phyloP scores from a whole-genome alignment of 1,140 invertebrate species.

The Dendrolimus punctatus region DNA sequence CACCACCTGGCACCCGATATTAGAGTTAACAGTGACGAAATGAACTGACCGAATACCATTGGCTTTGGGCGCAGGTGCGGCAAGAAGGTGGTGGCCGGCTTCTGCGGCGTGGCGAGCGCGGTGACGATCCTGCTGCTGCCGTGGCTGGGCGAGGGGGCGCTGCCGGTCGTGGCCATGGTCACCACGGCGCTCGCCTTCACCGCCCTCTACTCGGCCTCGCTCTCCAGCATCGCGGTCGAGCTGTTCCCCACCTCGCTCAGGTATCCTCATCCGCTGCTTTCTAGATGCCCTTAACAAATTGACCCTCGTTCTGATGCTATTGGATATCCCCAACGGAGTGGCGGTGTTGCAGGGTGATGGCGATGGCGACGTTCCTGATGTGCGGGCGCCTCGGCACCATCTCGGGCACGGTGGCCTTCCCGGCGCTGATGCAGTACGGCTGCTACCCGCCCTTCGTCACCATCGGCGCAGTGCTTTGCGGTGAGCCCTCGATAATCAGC shows the following conservation, averaged over 20 bases:
- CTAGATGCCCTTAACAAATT: too few species aligned
- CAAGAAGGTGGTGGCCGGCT: conserved; percentile 59
- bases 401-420: conserved; percentile 56
- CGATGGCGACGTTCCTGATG: conserved; percentile 64
- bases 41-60: too few species aligned
- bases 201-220: conserved; percentile 62
- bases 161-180: conserved; percentile 52
- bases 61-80: conserved; percentile 61
- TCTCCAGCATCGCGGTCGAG: conserved; percentile 73
- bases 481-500: conserved; percentile 22
- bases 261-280: too few species aligned
- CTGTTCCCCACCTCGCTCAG: conserved; percentile 45
- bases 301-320: too few species aligned
- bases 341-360: conserved; percentile 59
- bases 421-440: conserved; percentile 57
- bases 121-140: conserved; percentile 47
- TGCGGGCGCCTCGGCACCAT: conserved; percentile 58
- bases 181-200: conserved; percentile 72
- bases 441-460: conserved; percentile 61
- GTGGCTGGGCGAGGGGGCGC: conserved; percentile 52
- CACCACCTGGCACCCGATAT: too few species aligned
- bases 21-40: too few species aligned
- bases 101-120: conserved; percentile 56
- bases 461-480: conserved; percentile 43
- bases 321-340: background rate